Evolutionary conservation across 2,888 invertebrate genomes (phyloP).

Genomic region (Mechanitis mazaeus): DNA sequence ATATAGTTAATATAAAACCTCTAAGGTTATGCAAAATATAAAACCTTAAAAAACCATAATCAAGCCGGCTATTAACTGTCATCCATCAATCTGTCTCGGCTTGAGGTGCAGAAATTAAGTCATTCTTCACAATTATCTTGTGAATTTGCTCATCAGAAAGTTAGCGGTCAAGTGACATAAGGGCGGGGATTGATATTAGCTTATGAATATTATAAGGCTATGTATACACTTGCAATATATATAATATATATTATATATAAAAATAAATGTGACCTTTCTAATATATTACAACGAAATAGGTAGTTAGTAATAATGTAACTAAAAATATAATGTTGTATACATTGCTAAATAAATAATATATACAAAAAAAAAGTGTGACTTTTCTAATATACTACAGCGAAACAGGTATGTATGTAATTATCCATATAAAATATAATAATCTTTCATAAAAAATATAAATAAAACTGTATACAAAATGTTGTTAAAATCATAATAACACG

Average conservation of each 20-base stretch:
- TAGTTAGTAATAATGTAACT: too few relatives aligned
- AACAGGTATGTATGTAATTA: too few relatives aligned
- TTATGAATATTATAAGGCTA: background rate
- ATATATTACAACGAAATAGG: too few relatives aligned
- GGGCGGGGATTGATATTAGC: background rate
- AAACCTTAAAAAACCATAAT: conserved; percentile 24
- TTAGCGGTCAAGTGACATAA: conserved; percentile 10
- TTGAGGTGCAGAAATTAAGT: conserved; percentile 47
- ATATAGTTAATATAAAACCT: conserved; percentile 1
- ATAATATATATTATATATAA: background rate
- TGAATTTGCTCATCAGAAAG: conserved; percentile 27
- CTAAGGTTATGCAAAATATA: conserved; percentile 11
- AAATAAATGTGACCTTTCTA: too few relatives aligned
- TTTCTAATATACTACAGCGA: too few relatives aligned
- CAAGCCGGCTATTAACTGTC: conserved; percentile 23
- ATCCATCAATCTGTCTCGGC: conserved; percentile 46
- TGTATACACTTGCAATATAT: background rate
- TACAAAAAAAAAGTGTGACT: too few relatives aligned
- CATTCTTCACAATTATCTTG: conserved; percentile 43
- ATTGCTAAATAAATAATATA: too few relatives aligned
- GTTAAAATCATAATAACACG: background rate
- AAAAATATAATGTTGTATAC: too few relatives aligned
- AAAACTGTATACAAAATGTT: conserved; percentile 1
- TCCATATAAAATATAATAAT: too few relatives aligned
- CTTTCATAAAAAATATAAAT: background rate